phyloP scores from a whole-genome alignment of 2,113 vertebrate species.

The cat (Felis catus) region F.catus_Fca126_mat1.0 CM031420.1:22035501-22036000 shows the following conservation, averaged over 20 bases:
- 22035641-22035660: background rate
- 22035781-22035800: background rate
- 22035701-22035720: background rate
- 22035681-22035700: background rate
- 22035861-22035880: background rate
- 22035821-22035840: background rate
- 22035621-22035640: background rate
- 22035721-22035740: background rate
- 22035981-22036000: background rate
- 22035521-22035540: background rate
- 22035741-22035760: background rate
- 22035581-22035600: background rate
- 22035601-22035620: background rate
- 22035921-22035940: background rate
- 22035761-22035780: background rate
- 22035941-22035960: background rate
- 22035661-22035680: background rate
- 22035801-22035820: background rate
- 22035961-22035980: background rate
- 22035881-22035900: background rate
- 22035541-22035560: background rate
- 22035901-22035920: background rate
- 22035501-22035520: background rate
- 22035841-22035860: background rate
- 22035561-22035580: background rate